Evolutionary conservation across 2,888 invertebrate genomes (phyloP).

Genomic region (Chymomyza fuscimana): DNA sequence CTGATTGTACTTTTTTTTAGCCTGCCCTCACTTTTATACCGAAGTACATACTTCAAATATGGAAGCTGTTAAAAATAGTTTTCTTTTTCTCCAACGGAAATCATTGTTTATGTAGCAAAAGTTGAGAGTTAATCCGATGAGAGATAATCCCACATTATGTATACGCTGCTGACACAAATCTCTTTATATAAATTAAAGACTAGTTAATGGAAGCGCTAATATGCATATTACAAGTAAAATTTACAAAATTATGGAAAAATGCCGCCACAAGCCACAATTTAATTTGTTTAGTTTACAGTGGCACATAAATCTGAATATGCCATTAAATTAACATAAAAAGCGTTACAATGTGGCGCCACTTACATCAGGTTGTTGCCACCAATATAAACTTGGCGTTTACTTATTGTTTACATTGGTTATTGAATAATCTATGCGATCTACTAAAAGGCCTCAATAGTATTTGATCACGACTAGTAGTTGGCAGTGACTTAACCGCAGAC

Average conservation of each 20-base stretch:
- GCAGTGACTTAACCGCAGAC: neutral
- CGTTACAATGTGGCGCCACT: constrained; percentile 31
- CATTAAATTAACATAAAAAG: constrained; percentile 51
- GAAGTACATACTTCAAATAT: constrained; percentile 4
- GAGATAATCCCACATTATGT: neutral
- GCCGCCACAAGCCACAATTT: neutral
- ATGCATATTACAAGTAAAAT: neutral
- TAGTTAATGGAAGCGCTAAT: neutral
- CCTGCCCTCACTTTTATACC: neutral
- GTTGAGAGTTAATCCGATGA: constrained; percentile 24
- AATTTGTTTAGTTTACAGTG: neutral
- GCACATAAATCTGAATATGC: constrained; percentile 44
- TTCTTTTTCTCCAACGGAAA: constrained; percentile 44
- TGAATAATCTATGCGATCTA: neutral
- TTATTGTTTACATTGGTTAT: constrained; percentile 12
- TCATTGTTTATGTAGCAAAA: constrained; percentile 8
- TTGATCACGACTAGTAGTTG: neutral
- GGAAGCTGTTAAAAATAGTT: constrained; percentile 36
- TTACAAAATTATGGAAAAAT: neutral
- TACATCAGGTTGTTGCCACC: constrained; percentile 31
- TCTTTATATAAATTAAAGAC: neutral
- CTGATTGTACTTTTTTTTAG: too few relatives aligned
- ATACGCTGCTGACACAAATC: neutral
- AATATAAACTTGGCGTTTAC: constrained; percentile 53
- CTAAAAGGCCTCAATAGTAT: neutral